Evolutionary conservation across 2,113 vertebrate species (phyloP), one percentile per base, ranked within the genome.

Genomic region (Lanius collurio): DNA sequence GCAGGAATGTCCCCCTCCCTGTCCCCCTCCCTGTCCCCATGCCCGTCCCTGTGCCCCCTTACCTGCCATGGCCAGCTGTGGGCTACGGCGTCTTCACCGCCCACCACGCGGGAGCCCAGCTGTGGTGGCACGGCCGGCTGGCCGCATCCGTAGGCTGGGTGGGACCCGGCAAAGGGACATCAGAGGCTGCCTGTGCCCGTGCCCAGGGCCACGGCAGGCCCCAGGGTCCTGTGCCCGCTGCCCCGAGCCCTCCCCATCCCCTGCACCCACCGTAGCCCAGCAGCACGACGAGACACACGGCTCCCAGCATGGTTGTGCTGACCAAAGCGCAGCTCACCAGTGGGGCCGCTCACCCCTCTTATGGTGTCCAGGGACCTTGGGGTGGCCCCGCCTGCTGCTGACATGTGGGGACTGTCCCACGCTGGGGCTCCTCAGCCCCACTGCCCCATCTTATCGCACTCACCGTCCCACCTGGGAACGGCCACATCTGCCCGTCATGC

Each of bases 41-140:
- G 3, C n/a, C 75, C 3, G 7, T 16, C 68, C 77, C 60, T 21
- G 39, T 60, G 65, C 18, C 33, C 35, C 78, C 73, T 96, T 96
- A 99, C 99, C 99, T 99, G 99, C 99, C 99, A 99, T 5, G 99
- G 99, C 99, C 99, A 99, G 96, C 99, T 99, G 97, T 99, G 97
- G 77, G 98, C 97, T 15, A 14, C 84, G 35, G 98, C 99, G 3
- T 98, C 97, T 1, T 98, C 98, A 60, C 99, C 99, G 3, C 99
- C 99, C 69, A 99, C 99, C 95, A 99, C 99, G 0, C 99, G 98
- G 95, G 97, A 20, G 5, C 93, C 49, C 84, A 93, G 60, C 63
- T 96, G 71, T 8, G 99, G 98, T 6, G 90, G 52, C 73, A 98
- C 95, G 28, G 96, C 80, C n/a, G 99, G 98, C n/a, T 91, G 96